Evolutionary conservation across 2,797 vertebrate genomes (phyloP), one percentile per base, ranked within the genome.

Genomic region (Limosa lapponica): DNA sequence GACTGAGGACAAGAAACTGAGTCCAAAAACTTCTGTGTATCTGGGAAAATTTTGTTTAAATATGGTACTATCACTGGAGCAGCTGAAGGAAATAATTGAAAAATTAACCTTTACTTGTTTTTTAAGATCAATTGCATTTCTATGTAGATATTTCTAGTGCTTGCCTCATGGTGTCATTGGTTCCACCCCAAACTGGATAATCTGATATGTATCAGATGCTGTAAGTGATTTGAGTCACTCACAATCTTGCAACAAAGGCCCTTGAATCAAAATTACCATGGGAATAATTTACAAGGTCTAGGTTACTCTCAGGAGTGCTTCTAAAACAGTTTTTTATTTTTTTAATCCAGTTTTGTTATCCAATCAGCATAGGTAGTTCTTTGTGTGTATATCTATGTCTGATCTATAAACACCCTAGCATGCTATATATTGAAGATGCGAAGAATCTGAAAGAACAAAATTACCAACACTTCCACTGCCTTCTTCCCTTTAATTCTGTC

Each of bases 171-270:
- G 16, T 34, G 8, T 13, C 20, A 22, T 22, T 80, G 19, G 19
- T 79, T 28, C 18, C 20, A 62, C 5, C 18, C 11, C 32, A 65
- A 57, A 48, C 11, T 36, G 43, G 19, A 55, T 51, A 81, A 54
- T 43, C 34, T 61, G 43, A 55, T 44, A 46, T 0, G 0, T 15
- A n/a, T 13, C 10, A 16, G 28, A 24, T 6, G 2, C 3, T 78
- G 14, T 28, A 57, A 77, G 14, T 30, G 4, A 3, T 32, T 74
- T 2, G 7, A 61, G 8, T 51, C 13, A 36, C 19, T 79, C 1
- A 4, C 3, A 67, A 46, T 28, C 55, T 46, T 55, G 23, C 43
- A 64, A 34, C 8, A 73, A 69, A 51, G 8, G 24, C 19, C 16
- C 64, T 78, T 46, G 28, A 65, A 75, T 82, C n/a, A 82, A 73